These are phyloP conservation scores for Poeciliopsis paucimaculata DNA, from an alignment of 2,797 vertebrate genomes.

Conservation along the genomic window DNA sequence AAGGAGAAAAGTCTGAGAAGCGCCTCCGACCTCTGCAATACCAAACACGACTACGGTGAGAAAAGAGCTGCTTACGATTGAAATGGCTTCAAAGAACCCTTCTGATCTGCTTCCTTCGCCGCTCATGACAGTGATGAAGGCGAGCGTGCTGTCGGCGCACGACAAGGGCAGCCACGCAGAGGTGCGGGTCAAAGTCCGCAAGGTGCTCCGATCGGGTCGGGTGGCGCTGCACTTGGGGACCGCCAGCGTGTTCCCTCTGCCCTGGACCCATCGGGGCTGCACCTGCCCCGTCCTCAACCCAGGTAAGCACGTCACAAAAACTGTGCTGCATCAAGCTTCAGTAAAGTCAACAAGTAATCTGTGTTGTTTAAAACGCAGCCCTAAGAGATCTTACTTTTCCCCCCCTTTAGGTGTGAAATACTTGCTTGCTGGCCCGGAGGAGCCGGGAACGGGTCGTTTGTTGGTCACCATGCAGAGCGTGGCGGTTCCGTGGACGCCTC, in stretches of 20 bases:
- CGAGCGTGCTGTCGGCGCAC: constrained; percentile 88
- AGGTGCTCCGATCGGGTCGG: constrained; percentile 84
- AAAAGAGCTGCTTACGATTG: constrained; percentile 6
- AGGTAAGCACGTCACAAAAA: constrained; percentile 71
- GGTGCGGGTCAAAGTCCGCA: constrained; percentile 88
- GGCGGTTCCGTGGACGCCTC: constrained; percentile 87
- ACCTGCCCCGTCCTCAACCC: constrained; percentile 93
- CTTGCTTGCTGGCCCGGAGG: constrained; percentile 88
- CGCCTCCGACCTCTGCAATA: constrained; percentile 85
- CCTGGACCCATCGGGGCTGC: constrained; percentile 91
- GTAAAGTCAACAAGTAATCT: neutral
- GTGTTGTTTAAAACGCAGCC: neutral
- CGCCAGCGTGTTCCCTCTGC: constrained; percentile 87
- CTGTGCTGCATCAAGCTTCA: neutral
- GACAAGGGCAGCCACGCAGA: constrained; percentile 93
- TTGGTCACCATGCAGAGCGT: constrained; percentile 90
- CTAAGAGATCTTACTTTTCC: neutral
- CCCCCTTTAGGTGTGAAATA: constrained; percentile 84
- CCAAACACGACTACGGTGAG: constrained; percentile 89
- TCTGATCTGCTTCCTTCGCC: constrained; percentile 8
- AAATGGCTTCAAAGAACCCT: neutral
- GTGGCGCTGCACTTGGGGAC: constrained; percentile 80
- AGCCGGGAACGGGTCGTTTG: constrained; percentile 80
- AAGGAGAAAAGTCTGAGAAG: constrained; percentile 87
- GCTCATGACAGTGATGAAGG: constrained; percentile 85